Evolutionary conservation across 2,888 invertebrate species (phyloP).

Genomic region (Nomada lathburiana): DNA sequence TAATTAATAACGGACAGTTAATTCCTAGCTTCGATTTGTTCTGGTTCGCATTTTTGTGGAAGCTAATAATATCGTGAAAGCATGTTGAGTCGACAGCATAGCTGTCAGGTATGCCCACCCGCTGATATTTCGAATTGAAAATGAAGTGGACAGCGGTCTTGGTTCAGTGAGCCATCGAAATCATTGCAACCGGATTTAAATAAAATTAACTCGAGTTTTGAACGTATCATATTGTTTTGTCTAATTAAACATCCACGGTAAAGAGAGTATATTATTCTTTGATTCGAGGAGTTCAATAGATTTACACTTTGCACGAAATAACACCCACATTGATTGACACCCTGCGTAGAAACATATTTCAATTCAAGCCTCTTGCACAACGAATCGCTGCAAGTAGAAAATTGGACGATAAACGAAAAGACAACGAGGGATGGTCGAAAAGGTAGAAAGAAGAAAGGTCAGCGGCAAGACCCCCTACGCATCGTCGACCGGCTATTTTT

Average conservation of each 20-base stretch:
- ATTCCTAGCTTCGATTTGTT: slow-evolving; percentile 65
- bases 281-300: too few species aligned
- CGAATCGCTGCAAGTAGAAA: neutral
- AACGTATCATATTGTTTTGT: neutral
- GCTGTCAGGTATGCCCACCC: slow-evolving; percentile 73
- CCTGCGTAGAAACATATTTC: too few species aligned
- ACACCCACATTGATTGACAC: too few species aligned
- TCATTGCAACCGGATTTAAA: slow-evolving; percentile 29
- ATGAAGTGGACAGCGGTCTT: slow-evolving; percentile 65
- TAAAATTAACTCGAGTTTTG: slow-evolving; percentile 29
- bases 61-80: slow-evolving; percentile 74
- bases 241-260: neutral
- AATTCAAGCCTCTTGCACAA: too few species aligned
- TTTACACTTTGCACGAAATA: too few species aligned
- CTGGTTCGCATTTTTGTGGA: slow-evolving; percentile 68
- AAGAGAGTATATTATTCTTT: too few species aligned
- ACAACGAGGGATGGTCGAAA: slow-evolving; percentile 30
- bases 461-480: slow-evolving; percentile 68
- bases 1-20: slow-evolving; percentile 75
- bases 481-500: slow-evolving; percentile 78
- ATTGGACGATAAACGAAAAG: slow-evolving; percentile 18
- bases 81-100: slow-evolving; percentile 66
- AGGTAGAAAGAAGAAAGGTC: slow-evolving; percentile 56
- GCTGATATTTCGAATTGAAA: slow-evolving; percentile 69
- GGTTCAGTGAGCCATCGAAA: slow-evolving; percentile 46